Percentiles rank a stretch among this genome's conserved stretches.
phyloP scores from a whole-genome alignment of 1,140 invertebrate species.

The Zophobas morio region DNA sequence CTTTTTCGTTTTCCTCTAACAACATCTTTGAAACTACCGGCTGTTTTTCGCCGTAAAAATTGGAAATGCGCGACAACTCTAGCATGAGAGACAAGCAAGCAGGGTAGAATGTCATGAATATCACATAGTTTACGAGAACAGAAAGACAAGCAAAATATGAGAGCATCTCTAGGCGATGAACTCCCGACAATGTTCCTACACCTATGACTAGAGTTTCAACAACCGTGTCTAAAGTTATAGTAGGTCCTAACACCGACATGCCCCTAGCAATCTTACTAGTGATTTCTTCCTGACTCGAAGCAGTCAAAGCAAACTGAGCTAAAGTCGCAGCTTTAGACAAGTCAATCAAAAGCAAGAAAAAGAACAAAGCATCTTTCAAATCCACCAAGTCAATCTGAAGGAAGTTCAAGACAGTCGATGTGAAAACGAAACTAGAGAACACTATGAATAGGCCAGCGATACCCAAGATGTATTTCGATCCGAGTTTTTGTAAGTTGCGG shows the following conservation, averaged over 20 bases:
- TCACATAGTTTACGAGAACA: conserved; percentile 61
- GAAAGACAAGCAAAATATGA: conserved; percentile 61
- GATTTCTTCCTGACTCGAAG: conserved; percentile 74
- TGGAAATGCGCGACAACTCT: conserved; percentile 56
- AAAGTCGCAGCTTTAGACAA: conserved; percentile 81
- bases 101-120: conserved; percentile 63
- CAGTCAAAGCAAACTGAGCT: conserved; percentile 80
- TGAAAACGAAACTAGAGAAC: conserved; percentile 78
- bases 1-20: conserved; percentile 59
- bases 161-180: conserved; percentile 57
- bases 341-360: conserved; percentile 75
- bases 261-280: conserved; percentile 78
- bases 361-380: conserved; percentile 59
- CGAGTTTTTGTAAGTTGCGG: conserved; percentile 89
- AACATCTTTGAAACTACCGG: conserved; percentile 53
- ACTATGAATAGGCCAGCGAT: conserved; percentile 88
- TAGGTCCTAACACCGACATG: conserved; percentile 82
- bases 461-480: conserved; percentile 94
- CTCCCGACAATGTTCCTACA: conserved; percentile 81
- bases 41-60: conserved; percentile 58
- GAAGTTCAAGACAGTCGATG: conserved; percentile 58
- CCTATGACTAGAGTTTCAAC: conserved; percentile 84
- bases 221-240: conserved; percentile 82
- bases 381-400: conserved; percentile 57
- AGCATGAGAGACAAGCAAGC: conserved; percentile 60